phyloP scores from a whole-genome alignment of 2,113 vertebrate species.

The Bubo scandiacus region DNA sequence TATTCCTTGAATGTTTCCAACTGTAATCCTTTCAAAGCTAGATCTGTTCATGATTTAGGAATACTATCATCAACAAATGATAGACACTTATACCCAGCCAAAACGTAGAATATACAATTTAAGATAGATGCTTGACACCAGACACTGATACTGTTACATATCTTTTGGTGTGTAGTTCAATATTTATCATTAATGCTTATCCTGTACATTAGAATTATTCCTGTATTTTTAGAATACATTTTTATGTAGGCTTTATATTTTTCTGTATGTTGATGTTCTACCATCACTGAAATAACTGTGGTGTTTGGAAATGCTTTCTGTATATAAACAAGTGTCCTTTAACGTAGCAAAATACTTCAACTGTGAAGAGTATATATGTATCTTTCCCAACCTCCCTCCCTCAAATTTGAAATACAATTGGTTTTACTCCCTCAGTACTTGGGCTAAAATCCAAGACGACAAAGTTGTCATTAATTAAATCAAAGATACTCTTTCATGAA shows the following conservation, averaged over 20 bases:
- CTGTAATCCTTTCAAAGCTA: not conserved
- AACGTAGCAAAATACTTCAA: not conserved
- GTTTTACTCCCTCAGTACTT: not conserved
- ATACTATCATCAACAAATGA: not conserved
- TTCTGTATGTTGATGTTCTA: not conserved
- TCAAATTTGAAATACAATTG: not conserved
- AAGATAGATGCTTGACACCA: not conserved
- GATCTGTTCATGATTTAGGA: not conserved
- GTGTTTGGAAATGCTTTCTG: not conserved
- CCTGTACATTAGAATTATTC: not conserved
- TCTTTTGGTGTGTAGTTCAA: not conserved
- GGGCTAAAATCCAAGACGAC: not conserved
- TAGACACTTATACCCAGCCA: not conserved
- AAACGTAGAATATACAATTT: not conserved
- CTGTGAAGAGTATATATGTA: fast-evolving
- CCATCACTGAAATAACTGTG: not conserved
- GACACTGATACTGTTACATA: not conserved
- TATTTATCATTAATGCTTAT: not conserved
- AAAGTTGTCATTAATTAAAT: not conserved
- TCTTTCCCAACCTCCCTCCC: not conserved
- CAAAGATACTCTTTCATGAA: not conserved
- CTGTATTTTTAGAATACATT: not conserved
- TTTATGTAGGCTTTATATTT: not conserved
- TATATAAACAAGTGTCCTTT: not conserved
- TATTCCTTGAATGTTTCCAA: not conserved